A percentile compares a stretch with the other conserved stretches of the same genome.
These are phyloP conservation scores for Donacobius atricapilla DNA, from an alignment of 2,113 vertebrate genomes.

Conservation along the genomic window DNA sequence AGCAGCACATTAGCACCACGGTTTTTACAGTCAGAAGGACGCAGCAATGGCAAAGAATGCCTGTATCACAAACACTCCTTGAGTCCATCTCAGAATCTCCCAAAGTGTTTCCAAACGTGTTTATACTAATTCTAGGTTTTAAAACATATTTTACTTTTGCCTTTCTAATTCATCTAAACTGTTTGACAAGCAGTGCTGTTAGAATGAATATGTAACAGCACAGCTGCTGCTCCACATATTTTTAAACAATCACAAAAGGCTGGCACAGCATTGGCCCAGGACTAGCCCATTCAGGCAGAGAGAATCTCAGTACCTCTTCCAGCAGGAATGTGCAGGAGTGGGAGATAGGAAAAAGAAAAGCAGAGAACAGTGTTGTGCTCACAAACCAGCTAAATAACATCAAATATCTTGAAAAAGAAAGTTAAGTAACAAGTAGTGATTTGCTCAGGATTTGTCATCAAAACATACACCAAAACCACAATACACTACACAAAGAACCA, in stretches of 20 bases:
- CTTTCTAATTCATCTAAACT: background rate
- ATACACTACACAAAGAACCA: background rate
- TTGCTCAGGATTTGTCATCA: background rate
- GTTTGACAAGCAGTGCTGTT: background rate
- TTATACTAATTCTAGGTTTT: background rate
- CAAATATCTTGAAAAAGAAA: background rate
- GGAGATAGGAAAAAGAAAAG: background rate
- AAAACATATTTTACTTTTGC: background rate
- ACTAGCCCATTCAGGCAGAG: background rate
- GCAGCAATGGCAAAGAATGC: background rate
- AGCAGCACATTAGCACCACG: background rate
- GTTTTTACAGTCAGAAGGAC: background rate
- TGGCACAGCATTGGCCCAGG: background rate
- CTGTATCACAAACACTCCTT: background rate
- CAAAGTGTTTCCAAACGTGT: background rate
- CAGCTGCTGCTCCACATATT: background rate
- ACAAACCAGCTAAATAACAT: background rate
- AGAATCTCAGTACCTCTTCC: background rate
- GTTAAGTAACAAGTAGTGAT: background rate
- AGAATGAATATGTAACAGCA: background rate
- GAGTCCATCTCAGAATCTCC: background rate
- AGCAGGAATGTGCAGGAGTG: background rate
- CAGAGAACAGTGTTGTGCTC: rapidly evolving
- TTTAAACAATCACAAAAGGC: background rate
- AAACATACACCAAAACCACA: background rate